Percentiles rank a stretch among this genome's conserved stretches.
phyloP scores from a whole-genome alignment of 2,113 vertebrate species.

The Laticauda laticaudata region DNA sequence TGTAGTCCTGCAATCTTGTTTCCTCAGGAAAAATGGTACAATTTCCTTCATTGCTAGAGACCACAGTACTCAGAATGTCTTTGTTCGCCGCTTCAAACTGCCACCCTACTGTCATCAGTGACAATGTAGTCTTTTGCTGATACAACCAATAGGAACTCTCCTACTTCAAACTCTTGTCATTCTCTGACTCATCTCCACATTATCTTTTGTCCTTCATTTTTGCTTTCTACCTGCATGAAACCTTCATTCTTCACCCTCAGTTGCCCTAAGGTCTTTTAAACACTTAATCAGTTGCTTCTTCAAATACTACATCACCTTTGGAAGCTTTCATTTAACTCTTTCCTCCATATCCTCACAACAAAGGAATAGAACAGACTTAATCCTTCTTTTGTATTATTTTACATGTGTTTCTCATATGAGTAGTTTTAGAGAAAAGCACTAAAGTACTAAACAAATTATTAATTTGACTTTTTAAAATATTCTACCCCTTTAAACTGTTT shows the following conservation, averaged over 20 bases:
- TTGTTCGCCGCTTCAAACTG: conserved; percentile 11
- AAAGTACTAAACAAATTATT: not conserved
- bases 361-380: not conserved
- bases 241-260: not conserved
- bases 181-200: not conserved
- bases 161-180: conserved; percentile 4
- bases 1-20: not conserved
- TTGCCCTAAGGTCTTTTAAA: not conserved
- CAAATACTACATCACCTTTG: not conserved
- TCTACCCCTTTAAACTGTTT: not conserved
- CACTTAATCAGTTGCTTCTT: not conserved
- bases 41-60: conserved; percentile 28
- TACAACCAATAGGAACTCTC: not conserved
- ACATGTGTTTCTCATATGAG: not conserved
- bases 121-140: conserved; percentile 3
- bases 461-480: not conserved
- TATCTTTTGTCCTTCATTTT: not conserved
- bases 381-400: not conserved
- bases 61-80: not conserved
- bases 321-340: not conserved
- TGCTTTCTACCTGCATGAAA: conserved; percentile 12
- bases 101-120: conserved; percentile 16
- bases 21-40: not conserved
- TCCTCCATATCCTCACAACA: not conserved
- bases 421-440: not conserved